A percentile compares a stretch with the other conserved stretches of the same genome.
These are phyloP conservation scores for Centruroides vittatus DNA, from an alignment of 1,140 invertebrate genomes.

Conservation along the genomic window DNA sequence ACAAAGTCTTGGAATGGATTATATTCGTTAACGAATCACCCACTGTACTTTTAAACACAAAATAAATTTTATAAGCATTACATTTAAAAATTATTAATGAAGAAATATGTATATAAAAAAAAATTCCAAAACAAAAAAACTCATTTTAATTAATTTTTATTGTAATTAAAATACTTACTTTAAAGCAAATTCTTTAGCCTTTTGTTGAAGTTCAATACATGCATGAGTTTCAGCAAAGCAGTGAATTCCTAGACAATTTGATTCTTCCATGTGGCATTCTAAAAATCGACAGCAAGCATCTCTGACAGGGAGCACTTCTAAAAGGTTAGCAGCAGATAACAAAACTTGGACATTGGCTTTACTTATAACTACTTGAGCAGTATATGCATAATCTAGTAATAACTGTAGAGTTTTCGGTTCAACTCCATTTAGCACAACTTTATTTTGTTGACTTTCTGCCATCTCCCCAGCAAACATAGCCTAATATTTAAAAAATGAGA, in stretches of 20 bases:
- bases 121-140: background rate
- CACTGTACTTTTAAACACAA: too few relatives aligned
- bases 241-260: conserved; percentile 41
- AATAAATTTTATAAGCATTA: too few relatives aligned
- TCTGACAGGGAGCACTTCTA: conserved; percentile 38
- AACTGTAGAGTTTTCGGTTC: conserved; percentile 32
- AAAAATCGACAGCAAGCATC: conserved; percentile 39
- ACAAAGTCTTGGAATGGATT: too few relatives aligned
- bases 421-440: conserved; percentile 38
- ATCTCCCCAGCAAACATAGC: conserved; percentile 36
- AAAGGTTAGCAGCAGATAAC: conserved; percentile 41
- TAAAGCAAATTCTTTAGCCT: conserved; percentile 32
- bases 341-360: conserved; percentile 39
- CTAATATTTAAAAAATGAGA: conserved; percentile 14
- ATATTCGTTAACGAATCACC: too few relatives aligned
- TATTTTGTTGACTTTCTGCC: conserved; percentile 33
- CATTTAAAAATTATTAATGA: background rate
- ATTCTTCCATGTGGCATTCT: conserved; percentile 39
- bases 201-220: conserved; percentile 34
- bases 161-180: conserved; percentile 16
- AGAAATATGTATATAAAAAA: conserved; percentile 4
- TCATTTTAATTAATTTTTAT: background rate
- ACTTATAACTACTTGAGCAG: conserved; percentile 35
- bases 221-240: conserved; percentile 42
- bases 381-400: conserved; percentile 42